A percentile compares a stretch with the other conserved stretches of the same genome.
Conservation (phyloP, 2,113 vertebrate species). For the Callopanchax toddi region DNA sequence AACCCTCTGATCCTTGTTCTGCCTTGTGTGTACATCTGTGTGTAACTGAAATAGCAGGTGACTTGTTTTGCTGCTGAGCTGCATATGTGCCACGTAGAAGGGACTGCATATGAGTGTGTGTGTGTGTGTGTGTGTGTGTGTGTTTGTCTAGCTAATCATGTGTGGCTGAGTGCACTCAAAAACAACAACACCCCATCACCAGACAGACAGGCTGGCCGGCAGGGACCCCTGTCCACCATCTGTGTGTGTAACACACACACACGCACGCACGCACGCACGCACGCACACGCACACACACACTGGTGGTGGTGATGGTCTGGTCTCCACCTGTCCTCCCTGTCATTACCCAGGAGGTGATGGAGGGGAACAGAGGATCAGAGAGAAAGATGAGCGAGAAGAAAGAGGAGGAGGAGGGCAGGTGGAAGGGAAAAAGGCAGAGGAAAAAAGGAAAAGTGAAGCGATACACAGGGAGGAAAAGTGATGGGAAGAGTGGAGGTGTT, state of each 20-base stretch:
- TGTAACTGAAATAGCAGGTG: constrained; percentile 72
- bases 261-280: too few species aligned
- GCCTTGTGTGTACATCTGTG: constrained; percentile 21
- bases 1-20: constrained; percentile 51
- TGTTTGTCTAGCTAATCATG: constrained; percentile 74
- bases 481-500: constrained; percentile 38
- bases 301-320: constrained; percentile 66
- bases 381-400: constrained; percentile 9
- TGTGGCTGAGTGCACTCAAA: constrained; percentile 77
- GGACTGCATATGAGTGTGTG: constrained; percentile 33
- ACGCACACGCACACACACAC: constrained; percentile 43
- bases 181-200: constrained; percentile 77
- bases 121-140: constrained; percentile 21
- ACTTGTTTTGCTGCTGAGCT: constrained; percentile 74
- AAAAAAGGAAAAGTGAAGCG: neutral
- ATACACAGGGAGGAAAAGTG: constrained; percentile 27
- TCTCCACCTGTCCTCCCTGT: constrained; percentile 71
- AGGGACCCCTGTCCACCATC: constrained; percentile 73
- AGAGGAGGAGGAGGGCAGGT: neutral
- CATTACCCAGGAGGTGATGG: constrained; percentile 63
- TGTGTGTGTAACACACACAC: constrained; percentile 59
- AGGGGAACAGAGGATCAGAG: constrained; percentile 40
- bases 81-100: constrained; percentile 67
- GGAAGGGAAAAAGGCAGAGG: neutral
- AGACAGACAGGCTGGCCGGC: constrained; percentile 70